These are phyloP conservation scores for Molorchus minor DNA, from an alignment of 2,888 invertebrate species.

Conservation along the genomic window DNA sequence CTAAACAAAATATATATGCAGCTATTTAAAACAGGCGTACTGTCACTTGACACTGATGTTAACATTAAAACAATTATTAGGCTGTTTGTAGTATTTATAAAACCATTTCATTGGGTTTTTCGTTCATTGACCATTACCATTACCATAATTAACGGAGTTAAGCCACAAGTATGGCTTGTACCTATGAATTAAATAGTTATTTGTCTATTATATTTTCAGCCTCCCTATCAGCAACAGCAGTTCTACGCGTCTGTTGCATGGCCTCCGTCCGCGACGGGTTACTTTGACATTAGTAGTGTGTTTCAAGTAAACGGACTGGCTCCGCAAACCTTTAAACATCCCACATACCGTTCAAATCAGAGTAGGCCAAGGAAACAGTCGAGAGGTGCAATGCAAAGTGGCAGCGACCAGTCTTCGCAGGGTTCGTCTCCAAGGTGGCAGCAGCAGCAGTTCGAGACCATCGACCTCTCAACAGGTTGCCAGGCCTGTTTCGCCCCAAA, in stretches of 20 bases:
- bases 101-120: no score
- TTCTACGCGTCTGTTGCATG: constrained; percentile 71
- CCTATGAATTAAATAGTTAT: constrained; percentile 1
- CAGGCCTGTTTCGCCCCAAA: constrained; percentile 36
- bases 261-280: constrained; percentile 64
- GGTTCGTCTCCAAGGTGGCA: constrained; percentile 41
- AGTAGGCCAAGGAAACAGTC: constrained; percentile 57
- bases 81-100: no score
- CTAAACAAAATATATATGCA: no score
- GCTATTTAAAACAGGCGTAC: no score
- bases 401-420: constrained; percentile 56
- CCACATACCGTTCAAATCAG: constrained; percentile 63
- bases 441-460: constrained; percentile 35
- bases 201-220: constrained; percentile 47
- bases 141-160: no score
- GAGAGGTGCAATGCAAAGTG: constrained; percentile 42
- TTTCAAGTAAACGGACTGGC: constrained; percentile 78
- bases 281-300: constrained; percentile 75
- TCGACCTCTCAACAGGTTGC: constrained; percentile 37
- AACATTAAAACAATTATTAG: no score
- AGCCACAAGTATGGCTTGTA: no score
- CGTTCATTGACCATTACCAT: no score
- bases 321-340: constrained; percentile 70
- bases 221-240: constrained; percentile 70
- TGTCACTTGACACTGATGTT: no score